Base-by-base conservation (phyloP, 92 coral and sea anemone genomes). In the Zoanthus solanderi region DNA sequence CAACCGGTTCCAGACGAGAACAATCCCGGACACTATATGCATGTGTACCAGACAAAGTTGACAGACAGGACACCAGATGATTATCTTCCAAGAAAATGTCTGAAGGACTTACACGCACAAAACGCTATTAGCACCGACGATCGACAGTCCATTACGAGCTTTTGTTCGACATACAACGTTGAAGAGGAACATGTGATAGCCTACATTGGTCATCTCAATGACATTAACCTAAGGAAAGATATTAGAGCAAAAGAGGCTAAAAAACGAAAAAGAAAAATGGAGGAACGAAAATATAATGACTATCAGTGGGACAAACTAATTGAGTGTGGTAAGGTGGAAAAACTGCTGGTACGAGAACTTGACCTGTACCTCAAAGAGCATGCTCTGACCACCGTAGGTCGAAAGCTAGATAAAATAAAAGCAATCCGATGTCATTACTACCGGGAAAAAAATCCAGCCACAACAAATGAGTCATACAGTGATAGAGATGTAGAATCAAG, bases 61-160 rank as follows among this genome's bases (percentile, higher is more conserved):
- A n/a, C n/a, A n/a, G n/a, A n/a, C n/a, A n/a, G n/a, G 79, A 89
- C 92, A 68, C 92, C 89, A 45, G 88, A 84, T 85, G 86, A 89
- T 50, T 68, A 75, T 15, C 78, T 75, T 3, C 88, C 92, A 31
- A 76, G 89, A 89, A 89, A 85, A 78, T 77, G 86, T 89, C 42
- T 37, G 42, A 37, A 37, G 42, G 42, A 37, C 42, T 37, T 37
- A 1, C 42, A 37, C 42, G 42, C 42, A 37, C 42, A 37, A 37
- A 37, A 37, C 1, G 42, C 42, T 37, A 37, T 37, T 37, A 37
- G 42, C 2, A 37, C 42, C 42, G 42, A 37, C 42, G 42, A 37
- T 37, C 42, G 42, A 37, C 42, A 37, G 42, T 37, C 42, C 42
- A 37, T 37, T 37, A 37, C 42, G 4, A 37, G 42, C 42, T 37